Evolutionary conservation across 2,113 vertebrate species (phyloP).

Genomic region (Elaphurus davidianus): DNA sequence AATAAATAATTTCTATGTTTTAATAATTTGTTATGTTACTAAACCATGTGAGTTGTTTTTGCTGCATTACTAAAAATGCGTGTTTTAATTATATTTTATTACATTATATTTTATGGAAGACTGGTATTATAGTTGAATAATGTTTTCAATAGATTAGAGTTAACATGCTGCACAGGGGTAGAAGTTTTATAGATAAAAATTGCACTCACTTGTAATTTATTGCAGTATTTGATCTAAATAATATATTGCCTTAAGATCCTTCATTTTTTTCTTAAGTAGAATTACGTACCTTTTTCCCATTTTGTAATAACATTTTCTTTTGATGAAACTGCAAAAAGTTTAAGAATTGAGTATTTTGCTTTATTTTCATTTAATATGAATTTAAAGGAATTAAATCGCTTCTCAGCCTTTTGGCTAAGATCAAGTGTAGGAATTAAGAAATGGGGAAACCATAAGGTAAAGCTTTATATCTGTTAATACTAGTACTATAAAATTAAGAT

Average conservation of each 20-base stretch:
- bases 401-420: too few species aligned
- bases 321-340: not conserved
- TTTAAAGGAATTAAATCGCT: constrained; percentile 2
- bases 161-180: not conserved
- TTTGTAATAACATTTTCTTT: constrained; percentile 10
- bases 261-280: constrained; percentile 35
- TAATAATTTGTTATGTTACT: constrained; percentile 34
- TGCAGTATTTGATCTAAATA: not conserved
- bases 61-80: not conserved
- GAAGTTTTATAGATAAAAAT: constrained; percentile 31
- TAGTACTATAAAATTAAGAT: constrained; percentile 49
- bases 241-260: not conserved
- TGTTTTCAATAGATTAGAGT: constrained; percentile 27
- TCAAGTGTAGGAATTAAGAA: not conserved
- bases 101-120: not conserved
- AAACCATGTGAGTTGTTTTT: not conserved
- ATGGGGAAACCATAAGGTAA: constrained; percentile 36
- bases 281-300: not conserved
- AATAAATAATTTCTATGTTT: not conserved
- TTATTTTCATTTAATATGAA: not conserved
- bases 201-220: not conserved
- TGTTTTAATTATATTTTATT: not conserved
- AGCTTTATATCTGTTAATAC: not conserved
- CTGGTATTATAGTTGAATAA: not conserved
- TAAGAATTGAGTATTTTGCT: constrained; percentile 44